Conservation (phyloP, 2,888 invertebrate species). For the Scaptomyza parva region DNA sequence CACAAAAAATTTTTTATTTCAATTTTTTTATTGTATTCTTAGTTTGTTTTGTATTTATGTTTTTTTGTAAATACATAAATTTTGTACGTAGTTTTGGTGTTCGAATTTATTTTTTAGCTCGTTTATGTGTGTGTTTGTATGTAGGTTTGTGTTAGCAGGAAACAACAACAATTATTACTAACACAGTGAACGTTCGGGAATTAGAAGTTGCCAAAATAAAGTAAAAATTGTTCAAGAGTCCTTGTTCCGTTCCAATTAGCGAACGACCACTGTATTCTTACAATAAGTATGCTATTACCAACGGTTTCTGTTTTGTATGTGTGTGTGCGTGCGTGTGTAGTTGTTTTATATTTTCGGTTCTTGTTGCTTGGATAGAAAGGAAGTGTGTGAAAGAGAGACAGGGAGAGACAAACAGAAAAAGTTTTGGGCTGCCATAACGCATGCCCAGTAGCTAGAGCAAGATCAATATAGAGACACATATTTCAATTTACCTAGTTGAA, state of each 20-base stretch:
- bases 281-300: slow-evolving; percentile 15
- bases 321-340: slow-evolving; percentile 27
- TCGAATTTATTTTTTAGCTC: slow-evolving; percentile 41
- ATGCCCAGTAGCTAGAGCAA: slow-evolving; percentile 21
- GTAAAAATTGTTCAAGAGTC: neutral
- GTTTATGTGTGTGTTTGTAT: slow-evolving; percentile 25
- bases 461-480: slow-evolving; percentile 16
- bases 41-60: slow-evolving; percentile 19
- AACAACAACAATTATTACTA: slow-evolving; percentile 52
- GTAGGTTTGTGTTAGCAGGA: slow-evolving; percentile 60
- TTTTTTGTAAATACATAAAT: slow-evolving; percentile 36
- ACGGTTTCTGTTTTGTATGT: slow-evolving; percentile 27
- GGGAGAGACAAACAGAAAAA: slow-evolving; percentile 12
- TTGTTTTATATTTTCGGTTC: slow-evolving; percentile 13
- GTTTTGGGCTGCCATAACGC: slow-evolving; percentile 11
- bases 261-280: slow-evolving; percentile 17
- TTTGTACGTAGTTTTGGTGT: slow-evolving; percentile 46
- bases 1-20: slow-evolving; percentile 53
- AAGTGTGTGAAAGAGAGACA: slow-evolving; percentile 5
- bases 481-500: slow-evolving; percentile 24
- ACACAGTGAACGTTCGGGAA: slow-evolving; percentile 7
- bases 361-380: slow-evolving; percentile 18
- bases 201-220: neutral
- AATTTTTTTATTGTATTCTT: slow-evolving; percentile 23
- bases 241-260: slow-evolving; percentile 1